Conservation (phyloP, 2,888 invertebrate genomes). For the Acanthacorydalis orientalis region DNA sequence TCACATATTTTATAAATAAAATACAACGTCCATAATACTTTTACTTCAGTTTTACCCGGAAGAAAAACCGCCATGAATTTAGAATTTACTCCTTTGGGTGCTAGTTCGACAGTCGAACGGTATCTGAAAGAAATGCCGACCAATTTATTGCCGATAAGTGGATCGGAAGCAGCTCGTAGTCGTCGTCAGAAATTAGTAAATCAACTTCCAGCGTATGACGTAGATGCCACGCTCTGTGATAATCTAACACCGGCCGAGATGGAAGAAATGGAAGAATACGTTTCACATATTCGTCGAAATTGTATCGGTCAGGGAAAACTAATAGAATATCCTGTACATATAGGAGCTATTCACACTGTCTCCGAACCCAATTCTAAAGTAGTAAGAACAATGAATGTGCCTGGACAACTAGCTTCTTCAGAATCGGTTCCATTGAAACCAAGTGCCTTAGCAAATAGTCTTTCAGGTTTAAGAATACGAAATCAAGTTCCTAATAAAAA, state of each 20-base stretch:
- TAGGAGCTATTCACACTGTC: conserved; percentile 5
- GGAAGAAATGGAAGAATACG: conserved; percentile 25
- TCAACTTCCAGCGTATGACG: conserved; percentile 72
- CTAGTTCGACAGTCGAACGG: conserved; percentile 22
- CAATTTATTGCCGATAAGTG: conserved; percentile 60
- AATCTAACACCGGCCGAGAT: conserved; percentile 28
- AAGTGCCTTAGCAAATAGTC: conserved; percentile 11
- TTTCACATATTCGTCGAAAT: conserved; percentile 23
- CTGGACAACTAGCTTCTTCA: conserved; percentile 16
- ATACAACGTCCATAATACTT: background rate
- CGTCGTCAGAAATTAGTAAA: conserved; percentile 68
- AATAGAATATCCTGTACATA: conserved; percentile 6
- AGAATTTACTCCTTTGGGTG: conserved; percentile 26
- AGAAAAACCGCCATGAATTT: conserved; percentile 24
- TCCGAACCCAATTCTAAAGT: conserved; percentile 11
- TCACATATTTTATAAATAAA: background rate
- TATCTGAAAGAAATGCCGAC: conserved; percentile 40
- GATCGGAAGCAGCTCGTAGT: conserved; percentile 60
- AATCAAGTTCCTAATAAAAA: conserved; percentile 8
- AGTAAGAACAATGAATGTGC: conserved; percentile 15
- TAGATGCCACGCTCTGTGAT: conserved; percentile 45
- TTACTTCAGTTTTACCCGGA: conserved; percentile 20
- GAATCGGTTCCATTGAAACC: conserved; percentile 19
- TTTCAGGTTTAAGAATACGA: conserved; percentile 7
- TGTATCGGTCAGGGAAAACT: conserved; percentile 16